Base-by-base conservation (phyloP, 2,113 vertebrate species). In the Grus americana region DNA sequence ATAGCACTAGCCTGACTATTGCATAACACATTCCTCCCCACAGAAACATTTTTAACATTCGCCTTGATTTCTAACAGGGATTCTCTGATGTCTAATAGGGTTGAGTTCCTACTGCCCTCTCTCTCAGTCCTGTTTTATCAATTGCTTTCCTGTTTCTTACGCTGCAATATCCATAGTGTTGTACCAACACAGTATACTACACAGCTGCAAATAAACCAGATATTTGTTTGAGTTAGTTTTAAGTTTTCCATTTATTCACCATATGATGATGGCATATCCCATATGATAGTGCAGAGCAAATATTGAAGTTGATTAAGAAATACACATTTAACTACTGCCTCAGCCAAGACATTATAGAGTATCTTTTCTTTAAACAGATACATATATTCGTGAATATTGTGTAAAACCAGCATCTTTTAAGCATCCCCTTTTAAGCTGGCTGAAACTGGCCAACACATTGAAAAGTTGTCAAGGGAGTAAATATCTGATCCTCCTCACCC, bases 251-350 rank as follows among this genome's bases (percentile, higher is more conserved):
- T 52, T 54, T 55, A 54, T 72, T 83, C 47, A 59, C n/a, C 54
- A n/a, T 70, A 46, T 0, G 1, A 24, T 49, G 13, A 73, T 38
- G 38, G 9, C 19, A 44, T 44, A 54, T 3, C 18, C 36, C 62
- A 85, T 71, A 79, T 12, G n/a, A 62, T 3, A 79, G 15, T 15
- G 52, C 13, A 73, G 13, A 57, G 15, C 12, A 88, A 87, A 79
- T 55, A 70, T 0, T 59, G 47, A 59, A 71, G 27, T 4, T 61
- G 38, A 63, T 67, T 42, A 82, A 79, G 30, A 86, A 72, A 75
- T 11, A 62, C 3, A n/a, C 4, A 30, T 46, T 32, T 68, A 74
- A 74, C 19, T 74, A 22, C 36, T 29, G 38, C 27, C n/a, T 36
- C 72, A 67, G 27, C 2, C 24, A 91, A 91, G 22, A 63, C 12